Evolutionary conservation across 1,140 invertebrate species (phyloP).

Genomic region (Microplitis demolitor): DNA sequence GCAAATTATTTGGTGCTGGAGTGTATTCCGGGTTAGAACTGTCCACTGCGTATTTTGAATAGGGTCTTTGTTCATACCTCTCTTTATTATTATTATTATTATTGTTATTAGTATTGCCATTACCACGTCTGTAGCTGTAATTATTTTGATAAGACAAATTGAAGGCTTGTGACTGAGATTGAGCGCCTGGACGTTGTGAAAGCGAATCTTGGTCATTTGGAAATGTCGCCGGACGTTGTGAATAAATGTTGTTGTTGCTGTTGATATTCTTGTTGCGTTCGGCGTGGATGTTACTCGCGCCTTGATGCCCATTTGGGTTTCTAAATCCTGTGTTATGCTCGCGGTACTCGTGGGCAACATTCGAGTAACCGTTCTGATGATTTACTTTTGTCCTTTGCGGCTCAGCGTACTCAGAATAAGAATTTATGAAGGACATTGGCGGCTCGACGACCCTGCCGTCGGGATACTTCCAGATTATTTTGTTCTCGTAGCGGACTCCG

Average conservation of each 20-base stretch:
- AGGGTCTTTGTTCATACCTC: conserved; percentile 7
- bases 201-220: conserved; percentile 39
- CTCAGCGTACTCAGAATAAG: conserved; percentile 40
- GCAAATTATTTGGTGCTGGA: conserved; percentile 30
- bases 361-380: not conserved
- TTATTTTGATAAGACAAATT: conserved; percentile 29
- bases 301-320: not conserved
- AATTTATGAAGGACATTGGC: conserved; percentile 46
- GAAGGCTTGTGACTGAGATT: conserved; percentile 9
- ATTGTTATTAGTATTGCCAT: conserved; percentile 1
- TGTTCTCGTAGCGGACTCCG: conserved; percentile 55
- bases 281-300: not conserved
- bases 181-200: conserved; percentile 23
- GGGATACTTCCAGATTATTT: conserved; percentile 59
- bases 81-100: conserved; percentile 12
- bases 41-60: conserved; percentile 44
- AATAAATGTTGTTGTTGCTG: conserved; percentile 34
- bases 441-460: conserved; percentile 52
- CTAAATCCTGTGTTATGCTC: not conserved
- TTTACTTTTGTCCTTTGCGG: conserved; percentile 18
- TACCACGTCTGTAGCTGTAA: conserved; percentile 26
- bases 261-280: not conserved
- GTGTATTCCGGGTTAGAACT: conserved; percentile 50
- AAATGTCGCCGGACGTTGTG: conserved; percentile 54
- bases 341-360: not conserved